A percentile compares a stretch with the other conserved stretches of the same genome.
phyloP scores from a whole-genome alignment of 2,888 invertebrate species.

The Ornithoptera priamus region DNA sequence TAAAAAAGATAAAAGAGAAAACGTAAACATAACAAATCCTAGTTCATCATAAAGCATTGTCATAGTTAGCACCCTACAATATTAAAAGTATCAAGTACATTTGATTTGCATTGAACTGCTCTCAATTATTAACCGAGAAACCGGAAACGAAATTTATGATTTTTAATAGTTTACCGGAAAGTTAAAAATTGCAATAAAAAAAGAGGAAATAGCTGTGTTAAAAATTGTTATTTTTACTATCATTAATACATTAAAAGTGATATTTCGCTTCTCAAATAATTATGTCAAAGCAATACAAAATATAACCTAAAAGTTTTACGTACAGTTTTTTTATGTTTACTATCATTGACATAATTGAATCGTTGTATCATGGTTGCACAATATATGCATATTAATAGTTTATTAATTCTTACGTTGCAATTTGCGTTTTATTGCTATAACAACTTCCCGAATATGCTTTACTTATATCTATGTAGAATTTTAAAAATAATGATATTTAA shows the following conservation, averaged over 20 bases:
- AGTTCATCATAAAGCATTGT: too few relatives aligned
- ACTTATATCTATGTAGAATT: not conserved
- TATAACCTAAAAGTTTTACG: not conserved
- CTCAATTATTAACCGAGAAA: not conserved
- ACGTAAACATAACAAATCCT: too few relatives aligned
- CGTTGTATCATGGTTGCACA: constrained; percentile 1
- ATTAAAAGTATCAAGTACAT: not conserved
- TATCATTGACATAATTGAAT: not conserved
- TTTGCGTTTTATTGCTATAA: not conserved
- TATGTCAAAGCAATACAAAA: constrained; percentile 1
- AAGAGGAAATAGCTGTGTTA: not conserved
- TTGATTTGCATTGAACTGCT: constrained; percentile 2
- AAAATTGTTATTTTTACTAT: not conserved
- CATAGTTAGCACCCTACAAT: not conserved
- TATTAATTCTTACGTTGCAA: not conserved
- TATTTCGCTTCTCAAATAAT: not conserved
- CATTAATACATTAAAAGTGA: not conserved
- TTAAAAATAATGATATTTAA: not conserved
- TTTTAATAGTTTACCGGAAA: not conserved
- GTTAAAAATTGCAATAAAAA: not conserved
- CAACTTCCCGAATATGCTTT: not conserved
- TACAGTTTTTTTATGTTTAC: not conserved
- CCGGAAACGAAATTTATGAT: not conserved
- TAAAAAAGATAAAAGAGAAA: too few relatives aligned
- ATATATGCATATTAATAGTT: not conserved